phyloP scores from a whole-genome alignment of 2,888 invertebrate genomes.

The Pollenia amentaria region DNA sequence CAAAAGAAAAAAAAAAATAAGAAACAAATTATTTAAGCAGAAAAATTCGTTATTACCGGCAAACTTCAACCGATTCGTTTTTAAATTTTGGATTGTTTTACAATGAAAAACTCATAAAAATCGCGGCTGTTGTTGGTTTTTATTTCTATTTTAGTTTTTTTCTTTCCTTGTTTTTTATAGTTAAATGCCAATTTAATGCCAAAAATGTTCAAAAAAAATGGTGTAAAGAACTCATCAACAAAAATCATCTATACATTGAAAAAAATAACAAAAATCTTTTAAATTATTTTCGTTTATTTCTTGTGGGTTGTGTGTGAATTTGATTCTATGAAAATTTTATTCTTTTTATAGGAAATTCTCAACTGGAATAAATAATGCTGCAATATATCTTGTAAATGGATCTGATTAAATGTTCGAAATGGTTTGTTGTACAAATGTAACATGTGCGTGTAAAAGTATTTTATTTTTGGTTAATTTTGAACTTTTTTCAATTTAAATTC shows the following conservation, averaged over 20 bases:
- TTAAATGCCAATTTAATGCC: constrained; percentile 64
- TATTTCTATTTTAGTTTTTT: constrained; percentile 51
- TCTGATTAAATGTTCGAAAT: neutral
- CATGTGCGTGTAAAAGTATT: constrained; percentile 59
- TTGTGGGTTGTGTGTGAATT: constrained; percentile 25
- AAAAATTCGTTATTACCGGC: constrained; percentile 52
- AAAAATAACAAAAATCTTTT: constrained; percentile 44
- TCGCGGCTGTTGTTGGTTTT: constrained; percentile 25
- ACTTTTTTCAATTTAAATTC: constrained; percentile 36
- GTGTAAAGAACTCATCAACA: constrained; percentile 4
- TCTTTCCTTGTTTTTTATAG: constrained; percentile 45
- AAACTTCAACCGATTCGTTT: constrained; percentile 57
- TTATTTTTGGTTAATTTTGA: constrained; percentile 20
- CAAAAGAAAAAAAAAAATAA: constrained; percentile 8
- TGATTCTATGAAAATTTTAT: constrained; percentile 26
- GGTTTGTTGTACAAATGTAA: constrained; percentile 30
- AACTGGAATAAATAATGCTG: constrained; percentile 18
- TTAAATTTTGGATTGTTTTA: constrained; percentile 42
- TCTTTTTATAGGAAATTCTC: constrained; percentile 40
- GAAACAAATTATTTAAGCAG: constrained; percentile 41
- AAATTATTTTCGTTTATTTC: constrained; percentile 49
- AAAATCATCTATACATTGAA: constrained; percentile 1
- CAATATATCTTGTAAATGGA: neutral
- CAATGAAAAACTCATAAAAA: constrained; percentile 70
- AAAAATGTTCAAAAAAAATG: constrained; percentile 38